A percentile compares a stretch with the other conserved stretches of the same genome.
Evolutionary conservation across 2,888 invertebrate genomes (phyloP).

Genomic region (Stenichneumon culpator): DNA sequence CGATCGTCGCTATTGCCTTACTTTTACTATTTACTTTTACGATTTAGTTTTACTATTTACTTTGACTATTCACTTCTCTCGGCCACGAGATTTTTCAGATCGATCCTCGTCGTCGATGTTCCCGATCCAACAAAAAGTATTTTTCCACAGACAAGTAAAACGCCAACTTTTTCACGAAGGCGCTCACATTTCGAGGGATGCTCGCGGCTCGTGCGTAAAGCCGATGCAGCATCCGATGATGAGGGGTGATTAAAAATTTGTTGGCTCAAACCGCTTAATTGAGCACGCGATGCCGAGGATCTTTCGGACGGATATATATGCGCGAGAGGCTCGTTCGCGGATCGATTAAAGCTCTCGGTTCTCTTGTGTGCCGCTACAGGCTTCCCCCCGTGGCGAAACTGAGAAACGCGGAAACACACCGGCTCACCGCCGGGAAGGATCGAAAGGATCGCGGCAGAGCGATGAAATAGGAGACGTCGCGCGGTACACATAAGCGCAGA

Average conservation of each 20-base stretch:
- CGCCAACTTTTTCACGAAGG: neutral
- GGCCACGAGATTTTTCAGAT: neutral
- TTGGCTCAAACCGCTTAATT: conserved; percentile 50
- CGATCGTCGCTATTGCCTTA: too few species aligned
- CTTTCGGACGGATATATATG: conserved; percentile 17
- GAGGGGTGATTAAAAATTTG: conserved; percentile 17
- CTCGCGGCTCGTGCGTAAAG: neutral
- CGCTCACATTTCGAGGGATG: neutral
- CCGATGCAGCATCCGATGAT: conserved; percentile 3
- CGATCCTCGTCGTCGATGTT: conserved; percentile 38
- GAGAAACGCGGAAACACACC: conserved; percentile 78
- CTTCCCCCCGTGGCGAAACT: conserved; percentile 62
- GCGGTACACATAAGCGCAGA: conserved; percentile 67
- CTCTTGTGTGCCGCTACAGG: conserved; percentile 22
- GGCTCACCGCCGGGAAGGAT: conserved; percentile 59
- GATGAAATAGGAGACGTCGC: conserved; percentile 77
- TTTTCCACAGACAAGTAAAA: neutral
- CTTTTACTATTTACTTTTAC: too few species aligned
- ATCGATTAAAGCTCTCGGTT: conserved; percentile 57
- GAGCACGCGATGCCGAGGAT: conserved; percentile 53
- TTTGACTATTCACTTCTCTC: too few species aligned
- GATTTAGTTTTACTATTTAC: too few species aligned
- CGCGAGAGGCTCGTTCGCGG: conserved; percentile 41
- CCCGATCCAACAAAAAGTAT: neutral
- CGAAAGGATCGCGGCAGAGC: conserved; percentile 60